A percentile compares a stretch with the other conserved stretches of the same genome.
phyloP scores from a whole-genome alignment of 2,113 vertebrate species.

The Lampris incognitus region DNA sequence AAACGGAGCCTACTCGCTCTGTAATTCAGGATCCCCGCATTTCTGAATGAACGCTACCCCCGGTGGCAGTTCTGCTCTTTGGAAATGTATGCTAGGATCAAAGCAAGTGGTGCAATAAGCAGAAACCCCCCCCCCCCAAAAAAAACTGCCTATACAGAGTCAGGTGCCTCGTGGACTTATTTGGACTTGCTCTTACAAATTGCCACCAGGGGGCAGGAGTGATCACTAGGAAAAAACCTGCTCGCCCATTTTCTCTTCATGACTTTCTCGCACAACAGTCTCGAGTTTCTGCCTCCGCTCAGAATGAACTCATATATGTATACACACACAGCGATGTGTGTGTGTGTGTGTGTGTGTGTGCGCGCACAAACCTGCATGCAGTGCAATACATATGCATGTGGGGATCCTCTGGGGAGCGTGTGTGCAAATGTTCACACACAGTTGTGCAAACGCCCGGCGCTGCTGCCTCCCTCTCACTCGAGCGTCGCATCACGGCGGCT shows the following conservation, averaged over 20 bases:
- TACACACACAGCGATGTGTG: not conserved
- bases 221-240: constrained; percentile 60
- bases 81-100: constrained; percentile 74
- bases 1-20: constrained; percentile 53
- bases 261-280: constrained; percentile 44
- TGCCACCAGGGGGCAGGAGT: constrained; percentile 83
- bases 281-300: constrained; percentile 26
- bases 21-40: constrained; percentile 55
- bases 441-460: not conserved
- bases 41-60: constrained; percentile 67
- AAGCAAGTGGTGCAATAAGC: constrained; percentile 78
- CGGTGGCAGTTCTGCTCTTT: constrained; percentile 45
- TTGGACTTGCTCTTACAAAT: constrained; percentile 37
- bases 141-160: constrained; percentile 36
- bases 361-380: not conserved
- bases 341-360: constrained; percentile 2
- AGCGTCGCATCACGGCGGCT: not conserved
- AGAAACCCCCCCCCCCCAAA: constrained; percentile 57
- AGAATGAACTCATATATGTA: not conserved
- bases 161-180: constrained; percentile 15
- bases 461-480: not conserved
- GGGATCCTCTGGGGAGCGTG: constrained; percentile 9
- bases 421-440: constrained; percentile 19
- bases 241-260: constrained; percentile 13
- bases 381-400: constrained; percentile 6